phyloP scores from a whole-genome alignment of 2,888 invertebrate genomes.

The Lamellibrachia satsuma region DNA sequence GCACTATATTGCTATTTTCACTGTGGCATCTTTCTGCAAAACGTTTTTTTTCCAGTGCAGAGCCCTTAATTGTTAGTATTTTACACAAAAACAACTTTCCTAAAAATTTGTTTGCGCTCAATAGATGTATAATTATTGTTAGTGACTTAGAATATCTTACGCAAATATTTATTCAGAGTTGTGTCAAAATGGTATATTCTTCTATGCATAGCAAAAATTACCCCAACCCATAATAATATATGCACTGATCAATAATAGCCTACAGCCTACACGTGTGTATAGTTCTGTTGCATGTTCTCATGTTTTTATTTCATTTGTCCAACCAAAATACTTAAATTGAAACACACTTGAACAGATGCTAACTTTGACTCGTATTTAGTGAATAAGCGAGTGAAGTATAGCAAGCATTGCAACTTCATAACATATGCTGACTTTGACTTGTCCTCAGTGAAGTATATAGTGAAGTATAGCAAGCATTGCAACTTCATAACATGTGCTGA shows the following conservation, averaged over 20 bases:
- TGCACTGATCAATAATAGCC: background rate
- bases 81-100: too few relatives aligned
- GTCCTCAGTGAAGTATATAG: too few relatives aligned
- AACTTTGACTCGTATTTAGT: background rate
- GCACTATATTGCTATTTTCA: too few relatives aligned
- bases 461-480: background rate
- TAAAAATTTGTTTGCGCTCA: too few relatives aligned
- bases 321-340: background rate
- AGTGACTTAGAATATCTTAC: too few relatives aligned
- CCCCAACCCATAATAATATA: background rate
- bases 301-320: background rate
- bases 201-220: background rate
- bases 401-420: background rate
- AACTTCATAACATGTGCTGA: background rate
- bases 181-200: too few relatives aligned
- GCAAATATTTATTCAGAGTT: too few relatives aligned
- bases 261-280: background rate
- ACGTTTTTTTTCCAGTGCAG: too few relatives aligned
- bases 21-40: too few relatives aligned
- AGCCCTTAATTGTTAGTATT: too few relatives aligned
- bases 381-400: background rate
- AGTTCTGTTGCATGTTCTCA: background rate
- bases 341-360: background rate
- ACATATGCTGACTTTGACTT: background rate
- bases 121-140: too few relatives aligned